A percentile compares a stretch with the other conserved stretches of the same genome.
These are phyloP conservation scores for Deroplatys truncata DNA, from an alignment of 2,888 invertebrate genomes.

Conservation along the genomic window DNA sequence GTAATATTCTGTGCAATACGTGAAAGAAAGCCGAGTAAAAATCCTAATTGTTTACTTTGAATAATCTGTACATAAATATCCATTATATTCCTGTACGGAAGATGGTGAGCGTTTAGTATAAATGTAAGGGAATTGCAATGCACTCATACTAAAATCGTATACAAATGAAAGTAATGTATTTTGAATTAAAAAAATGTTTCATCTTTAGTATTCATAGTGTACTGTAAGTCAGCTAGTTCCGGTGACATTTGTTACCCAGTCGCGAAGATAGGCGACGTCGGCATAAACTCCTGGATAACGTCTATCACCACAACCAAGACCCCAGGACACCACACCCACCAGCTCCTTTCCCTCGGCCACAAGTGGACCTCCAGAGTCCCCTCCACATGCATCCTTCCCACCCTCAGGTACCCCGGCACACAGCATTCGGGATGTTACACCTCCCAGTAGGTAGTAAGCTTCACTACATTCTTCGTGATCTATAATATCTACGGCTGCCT, in stretches of 20 bases:
- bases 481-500: neutral
- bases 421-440: constrained; percentile 55
- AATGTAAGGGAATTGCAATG: too few species aligned
- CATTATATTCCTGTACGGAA: too few species aligned
- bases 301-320: neutral
- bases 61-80: too few species aligned
- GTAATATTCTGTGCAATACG: too few species aligned
- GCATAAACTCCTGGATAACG: neutral
- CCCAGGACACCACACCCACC: neutral
- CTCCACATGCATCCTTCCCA: constrained; percentile 73
- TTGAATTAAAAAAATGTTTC: too few species aligned
- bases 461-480: neutral
- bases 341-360: constrained; percentile 55
- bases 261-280: neutral
- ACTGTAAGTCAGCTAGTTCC: neutral
- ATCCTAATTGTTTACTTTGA: too few species aligned
- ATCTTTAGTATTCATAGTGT: too few species aligned
- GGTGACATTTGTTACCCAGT: neutral
- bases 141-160: too few species aligned
- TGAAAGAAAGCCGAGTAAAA: too few species aligned
- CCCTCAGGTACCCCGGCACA: constrained; percentile 74
- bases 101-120: too few species aligned
- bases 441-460: neutral
- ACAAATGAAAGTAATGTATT: too few species aligned
- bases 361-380: constrained; percentile 77